Evolutionary conservation across 2,888 invertebrate genomes (phyloP).

Genomic region (Bembecia ichneumoniformis): DNA sequence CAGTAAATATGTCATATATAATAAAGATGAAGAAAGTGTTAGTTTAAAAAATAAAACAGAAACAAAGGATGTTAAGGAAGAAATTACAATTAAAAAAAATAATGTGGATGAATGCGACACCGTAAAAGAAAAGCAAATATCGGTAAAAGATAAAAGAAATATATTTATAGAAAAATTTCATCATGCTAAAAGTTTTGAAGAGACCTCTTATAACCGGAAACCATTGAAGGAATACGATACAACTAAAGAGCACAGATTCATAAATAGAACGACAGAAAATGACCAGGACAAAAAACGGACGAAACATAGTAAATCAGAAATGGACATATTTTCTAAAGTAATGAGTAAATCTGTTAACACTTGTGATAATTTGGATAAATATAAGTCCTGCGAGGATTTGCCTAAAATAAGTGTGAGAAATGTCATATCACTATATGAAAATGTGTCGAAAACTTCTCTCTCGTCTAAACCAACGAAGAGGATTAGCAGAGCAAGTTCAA

Average conservation of each 20-base stretch:
- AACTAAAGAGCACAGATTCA: conserved; percentile 12
- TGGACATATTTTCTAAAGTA: conserved; percentile 61
- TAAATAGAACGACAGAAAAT: conserved; percentile 19
- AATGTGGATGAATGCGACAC: not conserved
- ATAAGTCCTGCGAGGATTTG: conserved; percentile 58
- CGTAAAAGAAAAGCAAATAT: not conserved
- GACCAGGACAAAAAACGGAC: conserved; percentile 17
- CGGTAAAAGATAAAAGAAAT: conserved; percentile 31
- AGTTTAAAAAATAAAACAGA: not conserved
- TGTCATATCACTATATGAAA: conserved; percentile 58
- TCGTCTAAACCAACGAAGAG: conserved; percentile 24
- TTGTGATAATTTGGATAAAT: conserved; percentile 45
- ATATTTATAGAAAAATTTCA: conserved; percentile 23
- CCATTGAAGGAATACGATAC: conserved; percentile 10
- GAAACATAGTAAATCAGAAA: conserved; percentile 54
- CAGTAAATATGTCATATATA: not conserved
- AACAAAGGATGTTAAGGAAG: not conserved
- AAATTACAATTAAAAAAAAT: not conserved
- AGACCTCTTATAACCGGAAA: conserved; percentile 11
- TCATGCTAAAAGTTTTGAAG: conserved; percentile 33
- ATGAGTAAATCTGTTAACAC: conserved; percentile 16
- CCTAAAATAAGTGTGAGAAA: conserved; percentile 58
- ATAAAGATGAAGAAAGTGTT: not conserved
- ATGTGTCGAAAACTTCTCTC: conserved; percentile 38
- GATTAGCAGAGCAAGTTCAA: conserved; percentile 25